Percentiles rank a stretch among this genome's conserved stretches.
These are phyloP conservation scores for Xenopus petersii DNA, from an alignment of 2,797 vertebrate genomes.

Conservation along the genomic window DNA sequence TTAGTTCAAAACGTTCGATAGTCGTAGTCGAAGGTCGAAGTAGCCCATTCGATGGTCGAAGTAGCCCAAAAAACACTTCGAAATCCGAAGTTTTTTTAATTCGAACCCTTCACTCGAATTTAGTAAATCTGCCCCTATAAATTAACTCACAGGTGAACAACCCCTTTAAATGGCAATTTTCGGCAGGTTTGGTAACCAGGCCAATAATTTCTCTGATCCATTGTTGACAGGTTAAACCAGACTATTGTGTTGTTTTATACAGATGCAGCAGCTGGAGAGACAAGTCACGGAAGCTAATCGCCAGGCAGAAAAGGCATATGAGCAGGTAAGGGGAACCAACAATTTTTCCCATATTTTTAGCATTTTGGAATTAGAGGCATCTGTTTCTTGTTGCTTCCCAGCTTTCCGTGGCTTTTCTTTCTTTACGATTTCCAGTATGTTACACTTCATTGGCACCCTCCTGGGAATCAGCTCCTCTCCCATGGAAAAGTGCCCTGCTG, in stretches of 20 bases:
- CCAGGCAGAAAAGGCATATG: slow-evolving; percentile 83
- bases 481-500: slow-evolving; percentile 20
- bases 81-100: too few species aligned
- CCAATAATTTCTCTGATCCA: too few species aligned
- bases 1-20: too few species aligned
- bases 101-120: too few species aligned
- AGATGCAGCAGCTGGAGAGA: slow-evolving; percentile 94
- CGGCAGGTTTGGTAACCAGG: too few species aligned
- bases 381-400: not conserved
- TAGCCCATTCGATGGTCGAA: too few species aligned
- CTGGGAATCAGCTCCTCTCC: not conserved
- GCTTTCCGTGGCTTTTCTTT: not conserved
- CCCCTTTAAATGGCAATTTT: too few species aligned
- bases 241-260: slow-evolving; percentile 18
- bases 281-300: slow-evolving; percentile 90
- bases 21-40: too few species aligned
- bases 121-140: too few species aligned
- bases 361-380: not conserved
- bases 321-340: slow-evolving; percentile 74
- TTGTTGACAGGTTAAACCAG: too few species aligned
- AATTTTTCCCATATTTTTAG: not conserved
- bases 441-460: not conserved
- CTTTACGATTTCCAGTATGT: slow-evolving; percentile 2
- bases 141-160: too few species aligned
- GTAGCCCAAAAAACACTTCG: too few species aligned